Percentiles rank a stretch among this genome's conserved stretches.
These are phyloP conservation scores for Sinella curviseta DNA, from an alignment of 1,140 invertebrate genomes.

Conservation along the genomic window DNA sequence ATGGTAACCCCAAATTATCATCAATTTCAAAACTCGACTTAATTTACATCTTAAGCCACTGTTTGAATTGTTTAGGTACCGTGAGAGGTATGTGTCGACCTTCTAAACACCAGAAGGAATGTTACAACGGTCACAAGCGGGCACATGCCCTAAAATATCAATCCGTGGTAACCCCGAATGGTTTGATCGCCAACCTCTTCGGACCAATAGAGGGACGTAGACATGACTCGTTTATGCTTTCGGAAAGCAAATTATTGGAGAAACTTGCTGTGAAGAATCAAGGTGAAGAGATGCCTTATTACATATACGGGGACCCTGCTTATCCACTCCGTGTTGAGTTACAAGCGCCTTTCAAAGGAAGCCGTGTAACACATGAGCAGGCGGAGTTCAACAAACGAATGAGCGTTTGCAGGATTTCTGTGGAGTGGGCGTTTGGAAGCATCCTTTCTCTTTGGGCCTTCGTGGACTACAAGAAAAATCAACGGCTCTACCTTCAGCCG, in stretches of 20 bases:
- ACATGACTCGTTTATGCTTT: slow-evolving; percentile 28
- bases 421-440: slow-evolving; percentile 38
- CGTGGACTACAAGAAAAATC: slow-evolving; percentile 34
- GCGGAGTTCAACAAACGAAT: slow-evolving; percentile 23
- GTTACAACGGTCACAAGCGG: slow-evolving; percentile 31
- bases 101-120: not conserved
- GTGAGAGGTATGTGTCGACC: not conserved
- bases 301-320: slow-evolving; percentile 31
- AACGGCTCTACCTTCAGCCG: slow-evolving; percentile 15
- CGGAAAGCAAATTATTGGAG: not conserved
- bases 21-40: not conserved
- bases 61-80: slow-evolving; percentile 1
- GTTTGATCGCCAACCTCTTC: slow-evolving; percentile 25
- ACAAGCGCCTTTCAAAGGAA: slow-evolving; percentile 26
- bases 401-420: slow-evolving; percentile 23
- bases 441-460: slow-evolving; percentile 12
- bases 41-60: not conserved
- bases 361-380: not conserved
- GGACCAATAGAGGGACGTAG: slow-evolving; percentile 3
- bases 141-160: slow-evolving; percentile 30
- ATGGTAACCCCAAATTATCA: slow-evolving; percentile 23
- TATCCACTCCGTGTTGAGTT: slow-evolving; percentile 27
- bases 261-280: not conserved
- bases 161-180: slow-evolving; percentile 31
- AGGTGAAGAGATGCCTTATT: not conserved